phyloP scores from a whole-genome alignment of 2,113 vertebrate species.

The Tylochromis polylepis region DNA sequence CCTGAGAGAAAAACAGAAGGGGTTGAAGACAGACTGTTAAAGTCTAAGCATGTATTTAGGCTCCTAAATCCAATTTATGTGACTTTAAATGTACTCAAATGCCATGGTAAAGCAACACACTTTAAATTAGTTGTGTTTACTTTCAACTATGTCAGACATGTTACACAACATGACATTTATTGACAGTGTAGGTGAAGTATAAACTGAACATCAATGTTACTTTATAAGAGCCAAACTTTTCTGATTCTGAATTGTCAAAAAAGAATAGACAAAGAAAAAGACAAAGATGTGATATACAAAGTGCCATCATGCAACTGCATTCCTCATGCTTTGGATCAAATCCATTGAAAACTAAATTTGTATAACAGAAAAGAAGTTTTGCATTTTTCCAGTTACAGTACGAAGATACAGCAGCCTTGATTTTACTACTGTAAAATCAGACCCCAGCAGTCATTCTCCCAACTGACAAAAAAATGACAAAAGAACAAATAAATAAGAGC shows the following conservation, averaged over 20 bases:
- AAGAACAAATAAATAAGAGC: neutral
- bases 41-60: neutral
- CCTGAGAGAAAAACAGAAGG: neutral
- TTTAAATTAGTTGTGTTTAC: neutral
- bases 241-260: neutral
- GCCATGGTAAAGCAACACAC: neutral
- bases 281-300: neutral
- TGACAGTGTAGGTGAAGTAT: neutral
- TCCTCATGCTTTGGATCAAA: neutral
- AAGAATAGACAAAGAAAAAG: no score
- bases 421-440: neutral
- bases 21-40: neutral
- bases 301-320: neutral
- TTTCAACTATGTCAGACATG: neutral
- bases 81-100: neutral
- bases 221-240: neutral
- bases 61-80: neutral
- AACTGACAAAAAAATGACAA: neutral
- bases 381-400: neutral
- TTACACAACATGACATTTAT: neutral
- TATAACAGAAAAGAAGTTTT: neutral
- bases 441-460: neutral
- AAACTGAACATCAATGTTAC: neutral
- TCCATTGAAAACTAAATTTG: neutral
- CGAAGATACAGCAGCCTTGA: neutral